These are phyloP conservation scores for Siniperca obscura DNA, from an alignment of 2,797 vertebrate genomes.

Conservation along the genomic window DNA sequence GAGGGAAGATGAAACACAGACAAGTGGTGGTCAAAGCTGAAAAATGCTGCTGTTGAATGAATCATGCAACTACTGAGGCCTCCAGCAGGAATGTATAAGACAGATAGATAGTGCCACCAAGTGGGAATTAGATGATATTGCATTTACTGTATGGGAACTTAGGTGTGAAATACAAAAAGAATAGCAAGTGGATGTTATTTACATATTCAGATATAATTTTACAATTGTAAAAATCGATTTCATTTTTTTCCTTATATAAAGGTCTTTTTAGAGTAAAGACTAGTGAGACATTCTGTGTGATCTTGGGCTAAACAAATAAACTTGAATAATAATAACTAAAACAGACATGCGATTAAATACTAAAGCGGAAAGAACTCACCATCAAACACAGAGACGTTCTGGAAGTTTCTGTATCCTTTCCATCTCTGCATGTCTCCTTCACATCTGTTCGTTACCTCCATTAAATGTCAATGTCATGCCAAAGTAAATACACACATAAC, in stretches of 20 bases:
- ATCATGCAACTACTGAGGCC: neutral
- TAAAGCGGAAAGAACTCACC: neutral
- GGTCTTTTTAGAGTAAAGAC: neutral
- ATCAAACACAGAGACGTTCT: neutral
- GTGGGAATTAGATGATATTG: slow-evolving; percentile 48
- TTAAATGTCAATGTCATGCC: neutral
- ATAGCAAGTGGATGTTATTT: neutral
- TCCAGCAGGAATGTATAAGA: neutral
- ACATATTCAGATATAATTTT: neutral
- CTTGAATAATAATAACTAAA: neutral
- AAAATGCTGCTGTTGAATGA: neutral
- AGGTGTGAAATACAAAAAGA: neutral
- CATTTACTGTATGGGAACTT: slow-evolving; percentile 16
- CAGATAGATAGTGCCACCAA: slow-evolving; percentile 59
- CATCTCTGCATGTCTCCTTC: neutral
- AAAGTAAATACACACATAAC: neutral
- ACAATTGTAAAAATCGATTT: neutral
- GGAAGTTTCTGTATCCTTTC: too few relatives aligned
- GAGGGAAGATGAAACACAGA: slow-evolving; percentile 23
- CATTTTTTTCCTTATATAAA: neutral
- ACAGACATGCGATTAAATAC: too few relatives aligned
- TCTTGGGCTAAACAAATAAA: neutral
- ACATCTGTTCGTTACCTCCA: too few relatives aligned
- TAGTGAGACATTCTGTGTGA: neutral
- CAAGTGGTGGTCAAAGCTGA: neutral